phyloP scores from a whole-genome alignment of 2,888 invertebrate genomes.

The Rosalia funebris region DNA sequence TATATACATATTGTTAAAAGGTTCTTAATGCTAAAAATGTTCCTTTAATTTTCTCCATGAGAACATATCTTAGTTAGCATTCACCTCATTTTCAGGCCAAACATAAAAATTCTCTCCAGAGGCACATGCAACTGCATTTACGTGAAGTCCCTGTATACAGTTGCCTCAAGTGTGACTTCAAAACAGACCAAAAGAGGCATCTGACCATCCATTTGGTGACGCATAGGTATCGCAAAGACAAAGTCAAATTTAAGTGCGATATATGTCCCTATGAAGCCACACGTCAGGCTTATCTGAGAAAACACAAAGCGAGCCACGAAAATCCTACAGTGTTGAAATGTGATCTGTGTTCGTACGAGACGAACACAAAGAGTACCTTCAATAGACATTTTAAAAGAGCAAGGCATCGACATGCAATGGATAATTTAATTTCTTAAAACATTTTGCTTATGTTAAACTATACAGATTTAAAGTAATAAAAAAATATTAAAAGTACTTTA shows the following conservation, averaged over 20 bases:
- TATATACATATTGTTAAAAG: no score
- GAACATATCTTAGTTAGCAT: no score
- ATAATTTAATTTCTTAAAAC: no score
- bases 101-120: background rate
- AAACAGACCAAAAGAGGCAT: background rate
- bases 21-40: no score
- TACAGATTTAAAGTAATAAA: no score
- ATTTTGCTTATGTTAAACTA: no score
- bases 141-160: background rate
- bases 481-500: no score
- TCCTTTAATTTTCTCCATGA: no score
- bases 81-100: background rate
- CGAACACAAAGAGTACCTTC: background rate
- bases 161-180: background rate
- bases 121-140: background rate
- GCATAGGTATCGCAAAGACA: background rate
- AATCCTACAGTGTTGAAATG: background rate
- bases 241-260: background rate
- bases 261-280: background rate
- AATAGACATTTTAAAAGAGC: background rate
- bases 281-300: background rate
- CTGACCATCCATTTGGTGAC: background rate
- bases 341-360: background rate
- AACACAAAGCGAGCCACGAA: background rate
- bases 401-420: no score